Conservation (phyloP, 2,888 invertebrate species). For the Agrotis exclamationis region DNA sequence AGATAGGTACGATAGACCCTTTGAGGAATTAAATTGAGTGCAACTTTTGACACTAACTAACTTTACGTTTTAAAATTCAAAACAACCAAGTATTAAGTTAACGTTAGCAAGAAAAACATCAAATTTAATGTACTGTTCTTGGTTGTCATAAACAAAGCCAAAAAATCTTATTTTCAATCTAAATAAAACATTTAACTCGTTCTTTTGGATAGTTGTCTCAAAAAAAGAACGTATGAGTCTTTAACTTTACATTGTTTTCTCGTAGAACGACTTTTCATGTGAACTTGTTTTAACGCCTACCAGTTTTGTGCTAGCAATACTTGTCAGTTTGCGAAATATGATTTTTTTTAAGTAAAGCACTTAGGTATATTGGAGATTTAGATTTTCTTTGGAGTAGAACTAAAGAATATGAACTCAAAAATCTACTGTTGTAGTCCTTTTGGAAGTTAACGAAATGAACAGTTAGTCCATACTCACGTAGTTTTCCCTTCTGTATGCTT, state of each 20-base stretch:
- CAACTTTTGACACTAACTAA: background rate
- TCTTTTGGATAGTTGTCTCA: no score
- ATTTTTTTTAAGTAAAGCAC: no score
- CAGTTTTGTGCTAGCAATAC: constrained; percentile 38
- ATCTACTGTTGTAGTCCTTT: background rate
- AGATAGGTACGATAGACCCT: background rate
- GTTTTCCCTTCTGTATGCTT: background rate
- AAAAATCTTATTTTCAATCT: no score
- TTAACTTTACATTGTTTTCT: background rate
- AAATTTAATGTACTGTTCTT: background rate
- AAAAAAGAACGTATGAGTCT: no score
- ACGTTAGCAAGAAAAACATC: background rate
- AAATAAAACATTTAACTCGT: no score
- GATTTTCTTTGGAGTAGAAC: no score
- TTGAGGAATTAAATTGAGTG: constrained; percentile 9
- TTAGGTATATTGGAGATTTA: no score
- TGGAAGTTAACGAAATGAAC: background rate
- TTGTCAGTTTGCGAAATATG: background rate
- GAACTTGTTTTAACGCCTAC: constrained; percentile 4
- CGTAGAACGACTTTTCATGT: background rate
- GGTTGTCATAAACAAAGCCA: no score
- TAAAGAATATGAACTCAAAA: background rate
- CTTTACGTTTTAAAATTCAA: no score
- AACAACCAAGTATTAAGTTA: no score
- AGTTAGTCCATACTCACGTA: background rate